phyloP scores from a whole-genome alignment of 2,888 invertebrate species.

The Choristoneura rosaceana region DNA sequence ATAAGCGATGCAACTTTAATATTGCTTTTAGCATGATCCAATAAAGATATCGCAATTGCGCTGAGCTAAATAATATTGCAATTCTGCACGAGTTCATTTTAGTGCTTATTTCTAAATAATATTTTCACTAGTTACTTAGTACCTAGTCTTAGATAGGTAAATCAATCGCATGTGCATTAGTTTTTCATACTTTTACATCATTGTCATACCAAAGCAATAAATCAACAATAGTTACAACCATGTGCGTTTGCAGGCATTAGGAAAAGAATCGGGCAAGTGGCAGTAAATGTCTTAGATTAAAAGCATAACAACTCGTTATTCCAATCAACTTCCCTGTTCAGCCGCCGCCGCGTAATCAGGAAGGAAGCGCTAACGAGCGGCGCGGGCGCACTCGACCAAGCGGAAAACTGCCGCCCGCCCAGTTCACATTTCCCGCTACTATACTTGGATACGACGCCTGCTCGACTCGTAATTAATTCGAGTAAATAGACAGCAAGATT shows the following conservation, averaged over 20 bases:
- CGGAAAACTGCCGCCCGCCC: constrained; percentile 51
- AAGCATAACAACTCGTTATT: constrained; percentile 33
- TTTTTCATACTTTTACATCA: background rate
- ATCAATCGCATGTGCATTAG: background rate
- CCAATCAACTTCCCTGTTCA: constrained; percentile 46
- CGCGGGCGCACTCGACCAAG: constrained; percentile 52
- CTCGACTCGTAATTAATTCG: background rate
- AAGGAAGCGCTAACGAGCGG: constrained; percentile 52
- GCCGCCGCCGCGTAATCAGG: constrained; percentile 61
- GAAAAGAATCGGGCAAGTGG: background rate
- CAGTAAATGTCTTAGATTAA: background rate
- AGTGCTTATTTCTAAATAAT: too few species aligned
- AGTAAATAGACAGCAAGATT: background rate
- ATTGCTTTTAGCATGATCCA: background rate
- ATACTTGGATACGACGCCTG: background rate
- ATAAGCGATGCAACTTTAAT: constrained; percentile 4
- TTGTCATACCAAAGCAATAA: background rate
- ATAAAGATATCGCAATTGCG: background rate
- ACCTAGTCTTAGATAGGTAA: background rate
- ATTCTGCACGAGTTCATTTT: background rate
- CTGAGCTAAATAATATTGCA: background rate
- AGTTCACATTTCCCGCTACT: constrained; percentile 39
- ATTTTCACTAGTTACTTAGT: too few species aligned
- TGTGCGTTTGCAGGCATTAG: background rate
- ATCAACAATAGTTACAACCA: background rate